phyloP scores from a whole-genome alignment of 2,888 invertebrate genomes.

The Laothoe populi region DNA sequence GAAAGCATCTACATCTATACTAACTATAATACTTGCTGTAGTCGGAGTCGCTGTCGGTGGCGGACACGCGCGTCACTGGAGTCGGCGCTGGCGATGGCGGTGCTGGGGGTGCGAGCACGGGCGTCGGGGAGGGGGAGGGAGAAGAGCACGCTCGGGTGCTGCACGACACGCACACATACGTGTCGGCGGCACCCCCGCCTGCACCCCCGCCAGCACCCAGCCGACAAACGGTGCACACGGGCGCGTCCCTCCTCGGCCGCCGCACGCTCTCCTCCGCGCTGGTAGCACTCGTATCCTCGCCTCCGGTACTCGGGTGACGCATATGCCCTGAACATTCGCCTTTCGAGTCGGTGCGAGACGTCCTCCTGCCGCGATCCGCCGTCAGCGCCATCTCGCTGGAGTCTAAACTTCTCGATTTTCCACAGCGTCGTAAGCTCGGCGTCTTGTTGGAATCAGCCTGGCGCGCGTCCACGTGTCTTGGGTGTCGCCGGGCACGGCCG shows the following conservation, averaged over 20 bases:
- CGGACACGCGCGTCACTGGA: conserved; percentile 39
- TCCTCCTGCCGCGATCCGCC: conserved; percentile 30
- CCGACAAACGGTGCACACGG: conserved; percentile 58
- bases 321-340: conserved; percentile 49
- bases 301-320: conserved; percentile 56
- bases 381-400: conserved; percentile 90
- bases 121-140: conserved; percentile 18
- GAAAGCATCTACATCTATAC: conserved; percentile 77
- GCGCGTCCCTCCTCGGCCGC: conserved; percentile 51
- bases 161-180: conserved; percentile 56
- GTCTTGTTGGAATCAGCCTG: conserved; percentile 55
- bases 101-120: conserved; percentile 38
- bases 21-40: conserved; percentile 85
- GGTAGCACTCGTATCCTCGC: conserved; percentile 55
- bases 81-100: conserved; percentile 40
- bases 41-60: conserved; percentile 76
- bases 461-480: conserved; percentile 59
- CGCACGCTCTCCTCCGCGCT: conserved; percentile 55
- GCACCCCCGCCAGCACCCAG: conserved; percentile 54
- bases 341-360: conserved; percentile 2
- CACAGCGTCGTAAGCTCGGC: conserved; percentile 87
- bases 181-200: conserved; percentile 42
- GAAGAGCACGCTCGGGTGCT: conserved; percentile 34
- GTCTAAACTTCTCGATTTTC: conserved; percentile 93
- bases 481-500: conserved; percentile 61